Percentiles rank a stretch among this genome's conserved stretches.
These are phyloP conservation scores for Aspiorhynchus laticeps DNA, from an alignment of 2,113 vertebrate species.

Conservation along the genomic window DNA sequence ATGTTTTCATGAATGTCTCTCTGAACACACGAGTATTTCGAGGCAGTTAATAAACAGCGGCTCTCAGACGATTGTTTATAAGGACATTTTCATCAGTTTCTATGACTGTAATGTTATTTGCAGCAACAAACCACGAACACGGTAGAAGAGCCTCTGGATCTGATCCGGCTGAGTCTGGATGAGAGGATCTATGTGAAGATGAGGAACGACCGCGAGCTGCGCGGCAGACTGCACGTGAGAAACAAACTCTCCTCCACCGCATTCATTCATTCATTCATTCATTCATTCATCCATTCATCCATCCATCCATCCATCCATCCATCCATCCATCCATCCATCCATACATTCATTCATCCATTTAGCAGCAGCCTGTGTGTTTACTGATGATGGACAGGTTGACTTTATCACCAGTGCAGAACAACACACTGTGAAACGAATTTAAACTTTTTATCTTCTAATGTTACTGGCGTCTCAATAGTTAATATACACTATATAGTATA, in stretches of 20 bases:
- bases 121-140: conserved; percentile 94
- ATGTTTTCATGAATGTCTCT: not conserved
- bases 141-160: conserved; percentile 94
- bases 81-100: no score
- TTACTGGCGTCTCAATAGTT: no score
- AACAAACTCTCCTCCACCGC: not conserved
- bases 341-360: not conserved
- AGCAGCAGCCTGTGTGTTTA: not conserved
- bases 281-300: no score
- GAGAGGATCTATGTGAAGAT: conserved; percentile 98
- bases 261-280: not conserved
- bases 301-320: no score
- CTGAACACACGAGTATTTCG: not conserved
- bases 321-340: no score
- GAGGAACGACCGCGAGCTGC: conserved; percentile 95
- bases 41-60: not conserved
- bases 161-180: conserved; percentile 95
- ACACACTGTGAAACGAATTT: not conserved
- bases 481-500: no score
- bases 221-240: conserved; percentile 92
- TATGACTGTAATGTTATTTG: not conserved
- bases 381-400: not conserved
- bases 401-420: not conserved
- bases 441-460: not conserved
- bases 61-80: not conserved